Evolutionary conservation across 37 sponge, comb jelly and placozoan genomes (phyloP).

Genomic region (Chondrosia reniformis): DNA sequence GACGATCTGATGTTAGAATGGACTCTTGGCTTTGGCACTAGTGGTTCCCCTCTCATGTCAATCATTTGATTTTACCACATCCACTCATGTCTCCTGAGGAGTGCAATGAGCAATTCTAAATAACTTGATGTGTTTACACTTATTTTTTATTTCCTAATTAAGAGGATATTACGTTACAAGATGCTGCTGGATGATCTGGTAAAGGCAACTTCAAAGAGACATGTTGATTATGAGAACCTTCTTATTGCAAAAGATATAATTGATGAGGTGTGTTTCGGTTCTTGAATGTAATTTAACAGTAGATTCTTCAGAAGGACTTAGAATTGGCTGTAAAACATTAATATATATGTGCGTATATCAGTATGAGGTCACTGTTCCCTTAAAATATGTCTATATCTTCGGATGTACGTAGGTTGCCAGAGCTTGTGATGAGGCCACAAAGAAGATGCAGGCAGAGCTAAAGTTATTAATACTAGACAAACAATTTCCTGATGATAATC

Average conservation of each 20-base stretch:
- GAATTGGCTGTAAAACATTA: slow-evolving; percentile 51
- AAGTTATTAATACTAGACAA: slow-evolving; percentile 55
- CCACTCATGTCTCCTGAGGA: too few species aligned
- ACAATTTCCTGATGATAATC: slow-evolving; percentile 68
- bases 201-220: slow-evolving; percentile 11
- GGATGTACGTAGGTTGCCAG: slow-evolving; percentile 50
- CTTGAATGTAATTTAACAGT: slow-evolving; percentile 50
- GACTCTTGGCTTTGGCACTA: too few species aligned
- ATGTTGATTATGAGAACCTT: background rate
- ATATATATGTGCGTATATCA: background rate
- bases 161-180: slow-evolving; percentile 72
- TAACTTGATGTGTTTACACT: too few species aligned
- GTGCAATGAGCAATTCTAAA: too few species aligned
- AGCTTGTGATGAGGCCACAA: slow-evolving; percentile 71
- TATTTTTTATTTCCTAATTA: too few species aligned
- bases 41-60: too few species aligned
- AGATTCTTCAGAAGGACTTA: slow-evolving; percentile 44
- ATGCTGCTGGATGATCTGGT: slow-evolving; percentile 76
- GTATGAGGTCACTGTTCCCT: background rate
- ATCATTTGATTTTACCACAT: too few species aligned
- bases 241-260: too few species aligned
- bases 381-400: background rate
- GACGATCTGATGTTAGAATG: too few species aligned
- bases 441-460: slow-evolving; percentile 69
- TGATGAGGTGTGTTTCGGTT: slow-evolving; percentile 52